Conservation (phyloP, 2,888 invertebrate species). For the Dolichopus griseipennis region DNA sequence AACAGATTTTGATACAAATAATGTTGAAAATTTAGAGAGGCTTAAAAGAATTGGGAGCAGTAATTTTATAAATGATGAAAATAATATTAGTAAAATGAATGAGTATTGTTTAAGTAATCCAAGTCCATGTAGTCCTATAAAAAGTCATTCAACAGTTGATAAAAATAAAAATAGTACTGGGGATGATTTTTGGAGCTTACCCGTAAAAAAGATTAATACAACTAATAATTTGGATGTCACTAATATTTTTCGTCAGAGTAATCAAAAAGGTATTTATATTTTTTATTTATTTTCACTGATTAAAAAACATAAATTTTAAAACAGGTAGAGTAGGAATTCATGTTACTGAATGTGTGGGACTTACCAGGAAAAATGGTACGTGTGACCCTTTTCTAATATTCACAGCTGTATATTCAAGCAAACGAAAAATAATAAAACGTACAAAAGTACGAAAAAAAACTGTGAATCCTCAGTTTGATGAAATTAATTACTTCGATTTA, state of each 20-base stretch:
- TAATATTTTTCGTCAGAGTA: conserved; percentile 17
- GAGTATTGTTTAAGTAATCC: conserved; percentile 7
- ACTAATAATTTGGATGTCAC: conserved; percentile 17
- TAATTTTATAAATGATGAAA: conserved; percentile 42
- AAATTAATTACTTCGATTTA: conserved; percentile 71
- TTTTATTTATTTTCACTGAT: not conserved
- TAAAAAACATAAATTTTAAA: not conserved
- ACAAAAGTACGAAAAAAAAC: conserved; percentile 87
- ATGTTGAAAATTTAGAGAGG: conserved; percentile 15
- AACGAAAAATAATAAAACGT: conserved; percentile 66
- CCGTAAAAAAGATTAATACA: conserved; percentile 17
- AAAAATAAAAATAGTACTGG: conserved; percentile 30
- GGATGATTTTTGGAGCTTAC: conserved; percentile 24
- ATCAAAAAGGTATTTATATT: conserved; percentile 25
- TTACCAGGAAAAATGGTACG: conserved; percentile 80
- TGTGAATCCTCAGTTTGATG: conserved; percentile 79
- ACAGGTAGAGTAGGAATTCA: conserved; percentile 48
- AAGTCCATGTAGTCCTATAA: conserved; percentile 14
- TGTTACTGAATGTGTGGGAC: conserved; percentile 76
- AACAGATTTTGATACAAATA: conserved; percentile 26
- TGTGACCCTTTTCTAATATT: conserved; percentile 86
- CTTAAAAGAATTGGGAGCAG: conserved; percentile 22
- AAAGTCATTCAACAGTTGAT: conserved; percentile 13
- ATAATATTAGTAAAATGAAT: conserved; percentile 24
- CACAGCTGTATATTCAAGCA: conserved; percentile 70